Base-by-base conservation (phyloP, 1,140 invertebrate genomes). In the Drosophila littoralis region DNA sequence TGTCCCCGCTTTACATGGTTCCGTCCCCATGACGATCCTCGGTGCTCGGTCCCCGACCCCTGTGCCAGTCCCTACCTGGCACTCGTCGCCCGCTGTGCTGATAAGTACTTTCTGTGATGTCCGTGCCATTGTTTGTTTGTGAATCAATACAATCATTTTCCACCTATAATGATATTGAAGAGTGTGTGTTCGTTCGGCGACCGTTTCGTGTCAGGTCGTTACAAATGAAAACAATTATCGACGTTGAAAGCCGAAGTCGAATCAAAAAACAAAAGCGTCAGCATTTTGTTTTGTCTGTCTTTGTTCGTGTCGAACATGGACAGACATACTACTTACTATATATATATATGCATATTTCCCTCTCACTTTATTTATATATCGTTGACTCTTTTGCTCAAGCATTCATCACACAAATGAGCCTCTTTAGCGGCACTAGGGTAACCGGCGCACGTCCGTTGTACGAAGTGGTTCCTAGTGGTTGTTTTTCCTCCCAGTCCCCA, bases 151-250 rank as follows among this genome's bases (percentile, higher is more conserved):
- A 89, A 84, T 88, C 38, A 88, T 84, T 80, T 88, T 88, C 77
- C 77, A 84, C 74, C 83, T 72, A 80, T 81, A 78, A 69, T 77
- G 74, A 80, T 77, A 71, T 72, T 80, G 59, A 80, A 80, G 77
- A 79, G 75, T 70, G 65, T 67, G 36, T 76, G 64, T 69, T 28
- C 22, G 4, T 5, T 57, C 58, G 28, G 7, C 15, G 50, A 45
- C 35, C 70, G 51, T 68, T 79, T 52, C 72, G 63, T 76, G 80
- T 70, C 70, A 71, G 80, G 77, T 84, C 52, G 84, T 67, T 86
- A 88, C 83, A 86, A 88, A 88, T 89, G 65, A 77, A 83, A 89
- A 88, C 81, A 88, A 89, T 88, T 84, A 88, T 70, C 55, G 66
- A 66, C 38, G 75, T 58, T 84, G 79, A 77, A 83, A 88, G 80